phyloP scores from a whole-genome alignment of 1,140 invertebrate species.

The Macrosteles quadrilineatus region DNA sequence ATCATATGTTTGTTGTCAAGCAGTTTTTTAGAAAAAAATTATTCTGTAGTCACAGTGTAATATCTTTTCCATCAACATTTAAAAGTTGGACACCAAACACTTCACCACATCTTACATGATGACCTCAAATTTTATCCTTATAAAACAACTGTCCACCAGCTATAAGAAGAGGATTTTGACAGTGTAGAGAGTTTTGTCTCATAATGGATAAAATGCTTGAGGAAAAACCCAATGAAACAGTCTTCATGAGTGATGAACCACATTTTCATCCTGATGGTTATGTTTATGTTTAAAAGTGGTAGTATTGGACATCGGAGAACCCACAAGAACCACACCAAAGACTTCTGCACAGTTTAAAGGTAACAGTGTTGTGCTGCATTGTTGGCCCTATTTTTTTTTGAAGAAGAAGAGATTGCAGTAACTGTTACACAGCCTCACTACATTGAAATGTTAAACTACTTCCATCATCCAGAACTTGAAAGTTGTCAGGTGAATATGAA shows the following conservation, averaged over 20 bases:
- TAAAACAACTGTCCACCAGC: too few species aligned
- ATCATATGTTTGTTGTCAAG: slow-evolving; percentile 26
- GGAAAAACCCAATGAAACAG: slow-evolving; percentile 31
- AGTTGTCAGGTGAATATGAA: not conserved
- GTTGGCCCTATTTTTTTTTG: slow-evolving; percentile 37
- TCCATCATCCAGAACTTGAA: slow-evolving; percentile 37
- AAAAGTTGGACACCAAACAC: slow-evolving; percentile 26
- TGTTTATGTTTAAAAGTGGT: slow-evolving; percentile 47
- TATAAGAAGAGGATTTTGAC: slow-evolving; percentile 23
- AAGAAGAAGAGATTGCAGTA: slow-evolving; percentile 34
- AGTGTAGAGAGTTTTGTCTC: slow-evolving; percentile 24
- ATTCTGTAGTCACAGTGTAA: slow-evolving; percentile 31
- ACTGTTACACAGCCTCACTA: slow-evolving; percentile 36
- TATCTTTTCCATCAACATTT: slow-evolving; percentile 30
- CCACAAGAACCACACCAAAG: slow-evolving; percentile 43
- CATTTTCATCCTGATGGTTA: slow-evolving; percentile 47
- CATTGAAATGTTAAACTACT: slow-evolving; percentile 34
- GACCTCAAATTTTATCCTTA: slow-evolving; percentile 18
- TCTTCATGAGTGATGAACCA: slow-evolving; percentile 46
- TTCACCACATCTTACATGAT: slow-evolving; percentile 27
- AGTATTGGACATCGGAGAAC: slow-evolving; percentile 39
- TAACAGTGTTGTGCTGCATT: slow-evolving; percentile 42
- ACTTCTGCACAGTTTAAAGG: slow-evolving; percentile 46
- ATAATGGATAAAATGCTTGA: slow-evolving; percentile 22
- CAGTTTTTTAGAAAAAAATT: slow-evolving; percentile 31